These are phyloP conservation scores for Micromys minutus DNA, from an alignment of 2,113 vertebrate genomes.

Conservation along the genomic window DNA sequence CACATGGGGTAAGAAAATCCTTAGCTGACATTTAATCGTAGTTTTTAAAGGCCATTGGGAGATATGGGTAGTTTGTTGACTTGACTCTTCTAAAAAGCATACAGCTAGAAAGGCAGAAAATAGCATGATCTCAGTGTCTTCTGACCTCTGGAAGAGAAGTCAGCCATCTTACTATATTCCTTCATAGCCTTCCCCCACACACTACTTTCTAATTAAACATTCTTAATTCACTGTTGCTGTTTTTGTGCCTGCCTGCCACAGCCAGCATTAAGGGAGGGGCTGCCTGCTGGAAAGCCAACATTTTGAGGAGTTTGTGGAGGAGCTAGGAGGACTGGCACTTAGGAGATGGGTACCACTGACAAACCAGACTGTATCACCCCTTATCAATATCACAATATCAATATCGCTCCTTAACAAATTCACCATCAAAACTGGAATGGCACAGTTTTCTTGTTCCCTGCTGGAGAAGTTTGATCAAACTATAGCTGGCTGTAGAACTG, in stretches of 20 bases:
- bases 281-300: not conserved
- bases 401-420: too few relatives aligned
- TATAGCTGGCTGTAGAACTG: not conserved
- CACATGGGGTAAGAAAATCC: not conserved
- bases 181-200: not conserved
- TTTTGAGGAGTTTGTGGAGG: not conserved
- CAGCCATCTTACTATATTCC: not conserved
- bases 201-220: not conserved
- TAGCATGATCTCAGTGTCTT: not conserved
- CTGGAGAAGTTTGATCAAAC: not conserved
- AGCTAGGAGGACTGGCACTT: not conserved
- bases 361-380: not conserved
- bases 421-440: not conserved
- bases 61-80: constrained; percentile 8
- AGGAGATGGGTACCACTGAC: not conserved
- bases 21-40: not conserved
- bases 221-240: not conserved
- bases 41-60: constrained; percentile 33
- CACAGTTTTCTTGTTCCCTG: not conserved
- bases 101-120: constrained; percentile 41
- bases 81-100: constrained; percentile 36
- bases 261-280: not conserved
- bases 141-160: not conserved
- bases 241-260: not conserved
- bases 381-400: too few relatives aligned